A percentile compares a stretch with the other conserved stretches of the same genome.
phyloP scores from a whole-genome alignment of 2,888 invertebrate genomes.

The Serrognathus titanus region DNA sequence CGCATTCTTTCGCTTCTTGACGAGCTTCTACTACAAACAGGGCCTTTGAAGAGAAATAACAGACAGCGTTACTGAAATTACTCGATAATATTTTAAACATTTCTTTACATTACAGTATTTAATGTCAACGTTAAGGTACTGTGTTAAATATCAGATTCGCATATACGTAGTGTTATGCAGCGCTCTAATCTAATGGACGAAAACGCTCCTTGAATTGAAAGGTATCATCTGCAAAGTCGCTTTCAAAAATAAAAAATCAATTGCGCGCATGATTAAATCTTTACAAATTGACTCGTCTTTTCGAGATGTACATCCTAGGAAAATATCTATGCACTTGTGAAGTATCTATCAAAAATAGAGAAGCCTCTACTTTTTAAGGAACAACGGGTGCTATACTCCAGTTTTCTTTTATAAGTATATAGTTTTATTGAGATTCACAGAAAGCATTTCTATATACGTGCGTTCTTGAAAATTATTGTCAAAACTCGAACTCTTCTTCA shows the following conservation, averaged over 20 bases:
- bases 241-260: too few relatives aligned
- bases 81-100: neutral
- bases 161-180: neutral
- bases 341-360: slow-evolving; percentile 28
- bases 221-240: neutral
- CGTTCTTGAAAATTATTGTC: too few relatives aligned
- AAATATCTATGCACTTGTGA: slow-evolving; percentile 11
- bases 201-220: slow-evolving; percentile 3
- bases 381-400: slow-evolving; percentile 17
- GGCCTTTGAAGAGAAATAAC: too few relatives aligned
- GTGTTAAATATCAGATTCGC: slow-evolving; percentile 8
- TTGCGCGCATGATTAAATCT: neutral
- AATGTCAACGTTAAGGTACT: slow-evolving; percentile 12
- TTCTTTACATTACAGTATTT: neutral
- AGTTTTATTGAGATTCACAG: neutral
- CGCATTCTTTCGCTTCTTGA: too few relatives aligned
- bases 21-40: too few relatives aligned
- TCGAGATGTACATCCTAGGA: slow-evolving; percentile 3
- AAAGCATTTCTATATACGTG: too few relatives aligned
- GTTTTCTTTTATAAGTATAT: slow-evolving; percentile 3
- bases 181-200: slow-evolving; percentile 9
- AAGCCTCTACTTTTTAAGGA: slow-evolving; percentile 25
- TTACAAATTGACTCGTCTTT: neutral
- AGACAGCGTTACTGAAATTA: too few relatives aligned
- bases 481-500: too few relatives aligned